phyloP scores from a whole-genome alignment of 1,140 invertebrate genomes.

The Pachypeltis micranthus region DNA sequence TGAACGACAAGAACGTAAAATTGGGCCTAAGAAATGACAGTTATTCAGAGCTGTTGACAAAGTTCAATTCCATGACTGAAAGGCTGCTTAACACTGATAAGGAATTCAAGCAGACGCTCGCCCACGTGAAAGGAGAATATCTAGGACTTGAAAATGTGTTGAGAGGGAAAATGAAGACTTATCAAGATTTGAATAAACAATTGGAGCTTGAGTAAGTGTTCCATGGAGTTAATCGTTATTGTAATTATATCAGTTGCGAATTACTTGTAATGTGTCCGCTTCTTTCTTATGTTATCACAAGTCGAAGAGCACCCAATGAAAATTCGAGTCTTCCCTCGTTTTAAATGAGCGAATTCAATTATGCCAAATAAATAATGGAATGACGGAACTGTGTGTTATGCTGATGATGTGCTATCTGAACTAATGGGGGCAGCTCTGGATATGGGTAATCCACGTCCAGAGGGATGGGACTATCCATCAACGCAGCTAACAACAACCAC shows the following conservation, averaged over 20 bases:
- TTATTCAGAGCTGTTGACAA: conserved; percentile 8
- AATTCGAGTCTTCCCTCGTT: too few relatives aligned
- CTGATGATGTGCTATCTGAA: too few relatives aligned
- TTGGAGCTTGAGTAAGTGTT: conserved; percentile 1
- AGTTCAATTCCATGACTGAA: conserved; percentile 8
- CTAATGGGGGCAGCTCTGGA: too few relatives aligned
- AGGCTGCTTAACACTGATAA: background rate
- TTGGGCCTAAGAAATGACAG: background rate
- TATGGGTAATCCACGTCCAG: too few relatives aligned
- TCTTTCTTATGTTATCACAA: background rate
- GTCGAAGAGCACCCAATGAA: too few relatives aligned
- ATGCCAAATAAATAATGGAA: too few relatives aligned
- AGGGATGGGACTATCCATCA: too few relatives aligned
- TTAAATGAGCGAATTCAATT: too few relatives aligned
- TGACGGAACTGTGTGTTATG: too few relatives aligned
- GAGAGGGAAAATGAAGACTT: conserved; percentile 13
- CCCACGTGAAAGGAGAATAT: conserved; percentile 15
- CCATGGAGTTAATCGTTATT: background rate
- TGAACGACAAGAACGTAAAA: conserved; percentile 12
- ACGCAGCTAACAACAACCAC: too few relatives aligned
- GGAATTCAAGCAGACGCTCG: conserved; percentile 10
- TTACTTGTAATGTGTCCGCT: background rate
- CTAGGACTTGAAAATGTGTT: conserved; percentile 7
- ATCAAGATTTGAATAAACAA: conserved; percentile 12
- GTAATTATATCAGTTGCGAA: too few relatives aligned